phyloP scores from a whole-genome alignment of 1,140 invertebrate genomes.

The Thalassaphorura encarpata region DNA sequence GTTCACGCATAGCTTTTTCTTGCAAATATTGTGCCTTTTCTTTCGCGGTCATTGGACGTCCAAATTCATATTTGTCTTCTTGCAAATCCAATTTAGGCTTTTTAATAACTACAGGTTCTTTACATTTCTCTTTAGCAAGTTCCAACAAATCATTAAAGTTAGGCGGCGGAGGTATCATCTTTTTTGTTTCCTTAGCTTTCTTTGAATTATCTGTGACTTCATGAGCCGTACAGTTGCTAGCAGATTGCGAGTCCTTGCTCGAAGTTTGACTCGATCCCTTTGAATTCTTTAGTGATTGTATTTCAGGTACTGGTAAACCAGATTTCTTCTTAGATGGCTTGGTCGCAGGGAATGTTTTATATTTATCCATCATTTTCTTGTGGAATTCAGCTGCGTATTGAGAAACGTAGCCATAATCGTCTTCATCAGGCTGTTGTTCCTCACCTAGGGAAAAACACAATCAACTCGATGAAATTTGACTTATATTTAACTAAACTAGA shows the following conservation, averaged over 20 bases:
- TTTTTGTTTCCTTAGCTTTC: constrained; percentile 45
- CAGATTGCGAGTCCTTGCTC: constrained; percentile 33
- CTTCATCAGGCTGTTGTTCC: constrained; percentile 73
- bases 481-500: constrained; percentile 6
- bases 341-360: constrained; percentile 52
- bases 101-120: constrained; percentile 55
- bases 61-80: constrained; percentile 46
- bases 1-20: constrained; percentile 42
- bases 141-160: constrained; percentile 54
- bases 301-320: constrained; percentile 28
- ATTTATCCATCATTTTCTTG: constrained; percentile 72
- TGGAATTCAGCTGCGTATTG: constrained; percentile 67
- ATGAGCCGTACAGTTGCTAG: constrained; percentile 41
- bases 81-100: constrained; percentile 37
- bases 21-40: constrained; percentile 60
- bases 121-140: constrained; percentile 69
- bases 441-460: constrained; percentile 42
- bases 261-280: background rate
- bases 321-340: constrained; percentile 5
- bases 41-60: constrained; percentile 61
- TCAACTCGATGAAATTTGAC: background rate
- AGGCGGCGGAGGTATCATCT: constrained; percentile 46
- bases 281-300: constrained; percentile 5
- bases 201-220: too few relatives aligned
- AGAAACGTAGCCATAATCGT: constrained; percentile 81